A percentile compares a stretch with the other conserved stretches of the same genome.
phyloP scores from a whole-genome alignment of 2,113 vertebrate species.

The Isichthys henryi region DNA sequence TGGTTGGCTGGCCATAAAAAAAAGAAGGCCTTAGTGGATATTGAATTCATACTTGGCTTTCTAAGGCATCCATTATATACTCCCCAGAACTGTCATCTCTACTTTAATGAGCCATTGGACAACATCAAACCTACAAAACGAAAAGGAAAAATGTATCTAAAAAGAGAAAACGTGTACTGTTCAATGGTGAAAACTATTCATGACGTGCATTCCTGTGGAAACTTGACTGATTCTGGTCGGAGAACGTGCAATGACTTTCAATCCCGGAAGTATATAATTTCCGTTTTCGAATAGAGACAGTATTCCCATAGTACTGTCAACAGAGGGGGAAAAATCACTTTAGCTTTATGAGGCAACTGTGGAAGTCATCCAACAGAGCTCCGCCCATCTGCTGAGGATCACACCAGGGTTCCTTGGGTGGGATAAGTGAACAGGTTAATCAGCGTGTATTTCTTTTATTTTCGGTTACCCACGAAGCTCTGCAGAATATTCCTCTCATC shows the following conservation, averaged over 20 bases:
- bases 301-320: neutral
- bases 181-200: neutral
- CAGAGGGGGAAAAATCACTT: neutral
- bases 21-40: slow-evolving; percentile 8
- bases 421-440: neutral
- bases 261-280: neutral
- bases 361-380: neutral
- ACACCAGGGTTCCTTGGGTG: neutral
- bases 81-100: slow-evolving; percentile 25
- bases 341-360: neutral
- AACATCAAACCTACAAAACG: slow-evolving; percentile 8
- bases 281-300: neutral
- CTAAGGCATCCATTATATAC: slow-evolving; percentile 20
- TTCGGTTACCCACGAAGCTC: neutral
- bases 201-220: neutral
- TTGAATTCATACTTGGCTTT: slow-evolving; percentile 18
- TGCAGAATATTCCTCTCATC: neutral
- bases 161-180: neutral
- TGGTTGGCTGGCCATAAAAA: slow-evolving; percentile 17
- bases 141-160: neutral
- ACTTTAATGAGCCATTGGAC: slow-evolving; percentile 24
- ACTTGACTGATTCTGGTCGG: neutral
- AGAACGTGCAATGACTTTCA: neutral
- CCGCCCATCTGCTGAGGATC: neutral
- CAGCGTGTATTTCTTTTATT: neutral